Conservation (phyloP, 2,888 invertebrate species). For the Fragum fragum region DNA sequence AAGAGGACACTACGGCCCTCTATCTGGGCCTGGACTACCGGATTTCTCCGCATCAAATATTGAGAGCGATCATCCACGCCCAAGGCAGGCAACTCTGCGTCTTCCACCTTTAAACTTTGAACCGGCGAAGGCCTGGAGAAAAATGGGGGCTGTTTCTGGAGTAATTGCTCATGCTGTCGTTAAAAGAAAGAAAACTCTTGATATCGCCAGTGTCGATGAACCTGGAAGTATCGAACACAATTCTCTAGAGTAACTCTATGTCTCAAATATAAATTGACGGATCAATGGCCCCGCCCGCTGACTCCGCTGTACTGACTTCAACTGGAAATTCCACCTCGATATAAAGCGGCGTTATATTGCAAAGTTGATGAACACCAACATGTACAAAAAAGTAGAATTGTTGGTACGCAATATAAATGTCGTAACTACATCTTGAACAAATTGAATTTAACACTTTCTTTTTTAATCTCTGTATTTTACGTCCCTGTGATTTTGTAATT, state of each 20-base stretch:
- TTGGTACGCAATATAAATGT: too few species aligned
- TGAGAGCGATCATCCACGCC: constrained; percentile 4
- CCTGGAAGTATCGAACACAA: constrained; percentile 28
- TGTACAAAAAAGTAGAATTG: too few species aligned
- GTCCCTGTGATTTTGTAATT: too few species aligned
- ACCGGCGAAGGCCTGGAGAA: constrained; percentile 5
- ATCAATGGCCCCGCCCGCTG: too few species aligned
- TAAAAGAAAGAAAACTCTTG: constrained; percentile 16
- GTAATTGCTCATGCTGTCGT: neutral
- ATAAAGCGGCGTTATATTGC: too few species aligned
- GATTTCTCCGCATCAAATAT: neutral
- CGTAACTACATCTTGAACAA: too few species aligned
- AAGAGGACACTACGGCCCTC: neutral
- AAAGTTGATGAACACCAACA: too few species aligned
- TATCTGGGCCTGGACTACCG: constrained; percentile 1
- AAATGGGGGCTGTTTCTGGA: neutral
- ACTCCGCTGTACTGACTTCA: too few species aligned
- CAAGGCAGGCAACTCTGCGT: neutral
- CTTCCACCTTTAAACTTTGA: constrained; percentile 18
- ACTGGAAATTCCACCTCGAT: too few species aligned
- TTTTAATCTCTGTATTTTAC: too few species aligned
- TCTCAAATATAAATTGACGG: too few species aligned
- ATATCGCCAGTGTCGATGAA: constrained; percentile 35
- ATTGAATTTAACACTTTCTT: too few species aligned
- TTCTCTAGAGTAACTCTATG: constrained; percentile 2